Conservation (phyloP, 2,888 invertebrate genomes). For the Lottia scabra region DNA sequence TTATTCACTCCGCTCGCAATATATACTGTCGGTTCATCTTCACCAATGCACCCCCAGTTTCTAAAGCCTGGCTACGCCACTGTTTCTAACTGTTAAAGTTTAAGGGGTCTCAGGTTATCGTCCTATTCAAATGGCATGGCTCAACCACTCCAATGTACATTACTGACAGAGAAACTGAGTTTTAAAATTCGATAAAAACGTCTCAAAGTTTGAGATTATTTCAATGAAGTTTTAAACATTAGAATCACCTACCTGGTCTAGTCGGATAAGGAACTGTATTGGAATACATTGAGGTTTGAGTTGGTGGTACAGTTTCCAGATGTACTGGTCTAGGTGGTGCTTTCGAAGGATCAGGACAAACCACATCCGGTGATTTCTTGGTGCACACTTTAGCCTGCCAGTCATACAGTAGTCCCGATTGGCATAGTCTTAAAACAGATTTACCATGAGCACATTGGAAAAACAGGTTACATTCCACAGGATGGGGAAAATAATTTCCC, state of each 20-base stretch:
- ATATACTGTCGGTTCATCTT: no score
- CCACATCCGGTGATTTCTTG: slow-evolving; percentile 29
- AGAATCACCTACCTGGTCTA: neutral
- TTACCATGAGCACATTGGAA: slow-evolving; percentile 51
- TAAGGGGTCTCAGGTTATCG: no score
- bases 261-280: slow-evolving; percentile 8
- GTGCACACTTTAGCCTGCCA: slow-evolving; percentile 13
- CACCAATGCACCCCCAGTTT: no score
- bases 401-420: slow-evolving; percentile 38
- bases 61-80: no score
- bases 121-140: no score
- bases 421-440: slow-evolving; percentile 40
- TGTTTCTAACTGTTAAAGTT: no score
- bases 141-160: no score
- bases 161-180: no score
- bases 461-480: slow-evolving; percentile 46
- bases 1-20: no score
- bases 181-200: no score
- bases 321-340: slow-evolving; percentile 16
- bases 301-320: slow-evolving; percentile 6
- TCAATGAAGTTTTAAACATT: no score
- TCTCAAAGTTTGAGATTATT: no score
- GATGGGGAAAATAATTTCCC: slow-evolving; percentile 45
- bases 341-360: slow-evolving; percentile 35
- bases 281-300: neutral